Percentiles rank a stretch among this genome's conserved stretches.
These are phyloP conservation scores for Macquaria ambigua DNA, from an alignment of 2,113 vertebrate species.

Conservation along the genomic window DNA sequence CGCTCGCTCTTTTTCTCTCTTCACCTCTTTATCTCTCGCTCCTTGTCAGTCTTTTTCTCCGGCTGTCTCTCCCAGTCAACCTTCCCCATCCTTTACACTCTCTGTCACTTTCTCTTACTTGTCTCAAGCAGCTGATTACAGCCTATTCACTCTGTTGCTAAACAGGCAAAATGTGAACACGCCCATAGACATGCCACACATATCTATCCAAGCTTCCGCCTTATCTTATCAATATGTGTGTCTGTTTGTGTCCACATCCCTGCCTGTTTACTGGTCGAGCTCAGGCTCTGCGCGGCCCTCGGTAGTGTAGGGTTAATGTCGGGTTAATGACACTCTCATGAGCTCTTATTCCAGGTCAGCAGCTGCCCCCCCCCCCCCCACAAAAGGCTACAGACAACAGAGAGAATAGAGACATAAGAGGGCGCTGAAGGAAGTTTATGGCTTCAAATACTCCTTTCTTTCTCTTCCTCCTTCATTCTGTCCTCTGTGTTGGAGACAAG, in stretches of 20 bases:
- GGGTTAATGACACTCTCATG: slow-evolving; percentile 81
- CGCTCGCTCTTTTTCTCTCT: slow-evolving; percentile 32
- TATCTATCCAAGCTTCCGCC: not conserved
- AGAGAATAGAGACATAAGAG: slow-evolving; percentile 74
- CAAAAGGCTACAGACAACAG: slow-evolving; percentile 71
- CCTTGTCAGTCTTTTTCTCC: slow-evolving; percentile 42
- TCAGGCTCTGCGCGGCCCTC: slow-evolving; percentile 22
- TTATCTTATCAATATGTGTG: slow-evolving; percentile 25
- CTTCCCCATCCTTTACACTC: slow-evolving; percentile 37
- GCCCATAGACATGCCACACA: not conserved
- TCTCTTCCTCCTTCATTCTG: slow-evolving; percentile 48
- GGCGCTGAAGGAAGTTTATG: slow-evolving; percentile 75
- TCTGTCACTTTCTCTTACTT: slow-evolving; percentile 37
- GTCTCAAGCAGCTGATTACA: slow-evolving; percentile 53
- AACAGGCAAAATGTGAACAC: slow-evolving; percentile 32
- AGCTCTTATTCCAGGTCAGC: slow-evolving; percentile 79
- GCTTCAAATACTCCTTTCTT: slow-evolving; percentile 71
- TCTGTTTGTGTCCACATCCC: not conserved
- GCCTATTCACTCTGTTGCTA: slow-evolving; percentile 28
- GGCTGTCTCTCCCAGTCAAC: slow-evolving; percentile 46
- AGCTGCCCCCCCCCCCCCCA: slow-evolving; percentile 36
- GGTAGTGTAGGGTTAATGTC: slow-evolving; percentile 72
- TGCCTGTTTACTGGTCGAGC: slow-evolving; percentile 16
- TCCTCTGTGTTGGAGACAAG: slow-evolving; percentile 45
- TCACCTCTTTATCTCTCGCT: slow-evolving; percentile 52